Percentiles rank a stretch among this genome's conserved stretches.
phyloP scores from a whole-genome alignment of 2,797 vertebrate genomes.

The Anguilla pacifica region DNA sequence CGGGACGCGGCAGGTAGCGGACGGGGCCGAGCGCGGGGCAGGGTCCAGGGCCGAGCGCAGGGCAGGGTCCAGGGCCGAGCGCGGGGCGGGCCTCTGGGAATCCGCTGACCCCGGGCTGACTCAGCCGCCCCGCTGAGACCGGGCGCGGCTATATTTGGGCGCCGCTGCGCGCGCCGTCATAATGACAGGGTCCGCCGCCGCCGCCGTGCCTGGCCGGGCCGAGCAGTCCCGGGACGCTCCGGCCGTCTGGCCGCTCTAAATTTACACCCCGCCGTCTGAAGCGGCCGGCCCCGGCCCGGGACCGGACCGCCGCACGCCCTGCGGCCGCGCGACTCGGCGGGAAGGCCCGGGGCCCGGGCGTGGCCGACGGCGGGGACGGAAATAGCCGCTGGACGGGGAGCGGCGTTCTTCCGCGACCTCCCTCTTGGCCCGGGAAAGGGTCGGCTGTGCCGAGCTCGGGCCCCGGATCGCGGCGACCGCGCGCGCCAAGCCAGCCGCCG shows the following conservation, averaged over 20 bases:
- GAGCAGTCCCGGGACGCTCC: constrained; percentile 41
- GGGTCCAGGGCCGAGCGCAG: too few species aligned
- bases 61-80: background rate
- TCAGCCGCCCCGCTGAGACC: constrained; percentile 34
- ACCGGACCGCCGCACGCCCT: constrained; percentile 43
- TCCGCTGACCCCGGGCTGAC: constrained; percentile 35
- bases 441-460: constrained; percentile 25
- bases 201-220: constrained; percentile 28
- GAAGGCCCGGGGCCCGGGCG: constrained; percentile 57
- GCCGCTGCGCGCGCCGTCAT: constrained; percentile 32
- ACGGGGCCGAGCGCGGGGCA: background rate
- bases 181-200: constrained; percentile 34
- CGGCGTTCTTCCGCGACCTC: constrained; percentile 33
- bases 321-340: constrained; percentile 58
- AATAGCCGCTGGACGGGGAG: constrained; percentile 69
- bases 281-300: constrained; percentile 16
- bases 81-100: background rate
- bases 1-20: too few species aligned
- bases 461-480: constrained; percentile 36
- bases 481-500: constrained; percentile 59
- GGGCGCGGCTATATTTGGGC: constrained; percentile 33
- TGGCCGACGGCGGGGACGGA: constrained; percentile 63
- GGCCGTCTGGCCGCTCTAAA: constrained; percentile 42
- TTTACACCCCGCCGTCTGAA: constrained; percentile 55
- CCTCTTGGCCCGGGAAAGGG: background rate